Base-by-base conservation (phyloP, 2,888 invertebrate species). In the Pheosia tremula region DNA sequence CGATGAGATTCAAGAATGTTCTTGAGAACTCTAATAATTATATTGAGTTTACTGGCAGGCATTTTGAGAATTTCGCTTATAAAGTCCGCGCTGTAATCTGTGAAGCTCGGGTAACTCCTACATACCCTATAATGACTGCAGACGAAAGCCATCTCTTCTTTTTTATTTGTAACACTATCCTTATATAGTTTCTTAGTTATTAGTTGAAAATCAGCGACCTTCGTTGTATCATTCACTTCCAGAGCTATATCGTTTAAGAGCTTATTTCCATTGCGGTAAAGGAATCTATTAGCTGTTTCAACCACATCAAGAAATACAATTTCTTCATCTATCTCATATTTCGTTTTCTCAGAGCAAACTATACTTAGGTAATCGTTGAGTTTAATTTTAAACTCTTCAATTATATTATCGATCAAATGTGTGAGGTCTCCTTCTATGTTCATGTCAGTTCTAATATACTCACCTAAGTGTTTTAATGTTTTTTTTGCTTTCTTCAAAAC, bases 81-180 rank as follows among this genome's bases (percentile, higher is more conserved):
- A 4, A 85, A 63, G 45, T 82, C 79, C 3, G 74, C 75, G 9
- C 79, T 50, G 37, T 78, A 76, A 63, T 84, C 86, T 3, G 77
- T 77, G 47, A 80, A 82, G 3, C 78, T 78, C 5, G 86, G 85
- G 43, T 73, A 83, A 1, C 69, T 58, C 63, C 79, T 77, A 59
- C 87, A 88, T 47, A 85, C 63, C 0, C 69, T 10, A 1, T 76
- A 65, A 9, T 56, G 64, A 0, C 61, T 5, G 63, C 86, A 87
- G 11, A 84, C 56, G 53, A 76, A 71, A 59, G 64, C 56, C 10
- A 85, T 60, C 54, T 79, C 77, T n/a, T 77, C 61, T 62, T 60
- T 78, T 64, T 76, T 84, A 6, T 77, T 61, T 4, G 67, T 60
- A 3, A 72, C 47, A 45, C 61, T 73, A 4, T 72, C 56, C 38